Evolutionary conservation across 2,888 invertebrate species (phyloP).

Genomic region (Hirtodrosophila duncani): DNA sequence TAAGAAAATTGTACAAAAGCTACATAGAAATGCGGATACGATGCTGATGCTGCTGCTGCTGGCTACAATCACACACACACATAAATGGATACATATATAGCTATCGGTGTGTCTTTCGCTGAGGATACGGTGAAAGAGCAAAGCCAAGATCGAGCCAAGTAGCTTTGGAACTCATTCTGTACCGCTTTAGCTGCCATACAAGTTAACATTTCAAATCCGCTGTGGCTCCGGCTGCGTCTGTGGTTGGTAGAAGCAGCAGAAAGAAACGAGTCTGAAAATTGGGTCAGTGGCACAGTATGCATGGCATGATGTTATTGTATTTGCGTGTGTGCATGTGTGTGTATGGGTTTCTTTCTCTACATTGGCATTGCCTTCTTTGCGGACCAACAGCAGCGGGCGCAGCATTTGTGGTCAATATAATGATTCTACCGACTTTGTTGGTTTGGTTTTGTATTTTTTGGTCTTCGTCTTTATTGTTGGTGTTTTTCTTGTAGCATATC

Average conservation of each 20-base stretch:
- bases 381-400: too few species aligned
- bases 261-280: constrained; percentile 67
- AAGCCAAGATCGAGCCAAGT: constrained; percentile 46
- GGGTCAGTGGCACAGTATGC: constrained; percentile 72
- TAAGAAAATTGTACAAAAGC: constrained; percentile 41
- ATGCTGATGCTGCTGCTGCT: constrained; percentile 37
- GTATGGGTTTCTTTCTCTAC: constrained; percentile 36
- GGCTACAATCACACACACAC: constrained; percentile 37
- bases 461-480: constrained; percentile 21
- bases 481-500: constrained; percentile 31
- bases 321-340: constrained; percentile 21
- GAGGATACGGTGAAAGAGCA: constrained; percentile 70
- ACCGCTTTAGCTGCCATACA: constrained; percentile 25
- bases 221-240: constrained; percentile 46
- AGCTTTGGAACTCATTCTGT: constrained; percentile 54
- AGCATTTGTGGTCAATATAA: constrained; percentile 72
- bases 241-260: constrained; percentile 44
- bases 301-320: constrained; percentile 50
- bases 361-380: constrained; percentile 61
- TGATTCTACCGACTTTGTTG: constrained; percentile 58
- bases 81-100: constrained; percentile 12
- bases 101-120: constrained; percentile 38
- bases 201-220: constrained; percentile 63
- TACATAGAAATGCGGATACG: constrained; percentile 68
- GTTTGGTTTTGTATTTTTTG: constrained; percentile 34